Conservation (phyloP, 30 jellyfish, hydroid and myxozoan genomes). For the Clytia hemisphaerica region DNA sequence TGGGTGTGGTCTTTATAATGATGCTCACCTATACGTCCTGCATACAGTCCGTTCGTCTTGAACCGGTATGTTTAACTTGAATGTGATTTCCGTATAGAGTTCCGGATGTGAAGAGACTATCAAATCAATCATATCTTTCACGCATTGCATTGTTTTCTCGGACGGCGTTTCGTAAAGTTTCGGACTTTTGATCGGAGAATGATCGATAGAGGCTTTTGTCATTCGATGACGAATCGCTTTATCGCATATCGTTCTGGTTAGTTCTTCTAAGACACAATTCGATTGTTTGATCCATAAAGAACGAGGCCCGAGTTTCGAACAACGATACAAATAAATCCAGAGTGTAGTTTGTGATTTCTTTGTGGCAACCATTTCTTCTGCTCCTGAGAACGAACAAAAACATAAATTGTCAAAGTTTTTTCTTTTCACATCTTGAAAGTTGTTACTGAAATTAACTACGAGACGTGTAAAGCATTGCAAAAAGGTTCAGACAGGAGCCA, state of each 20-base stretch:
- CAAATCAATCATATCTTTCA: not conserved
- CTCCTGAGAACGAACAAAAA: no score
- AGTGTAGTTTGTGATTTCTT: not conserved
- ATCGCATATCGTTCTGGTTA: slow-evolving; percentile 1
- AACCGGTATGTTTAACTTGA: not conserved
- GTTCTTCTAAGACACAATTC: slow-evolving; percentile 1
- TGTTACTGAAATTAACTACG: no score
- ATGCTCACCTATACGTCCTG: slow-evolving; percentile 16
- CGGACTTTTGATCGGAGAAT: slow-evolving; percentile 22
- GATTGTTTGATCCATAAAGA: slow-evolving; percentile 15
- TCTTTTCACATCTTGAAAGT: no score
- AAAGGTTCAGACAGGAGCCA: no score
- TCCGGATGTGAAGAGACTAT: slow-evolving; percentile 19
- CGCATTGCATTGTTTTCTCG: not conserved
- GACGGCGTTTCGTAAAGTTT: slow-evolving; percentile 6
- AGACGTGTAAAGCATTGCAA: no score
- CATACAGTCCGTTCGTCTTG: slow-evolving; percentile 30
- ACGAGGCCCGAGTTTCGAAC: slow-evolving; percentile 14
- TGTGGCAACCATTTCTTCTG: no score
- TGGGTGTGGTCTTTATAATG: no score
- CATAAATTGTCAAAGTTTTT: no score
- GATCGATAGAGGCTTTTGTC: slow-evolving; percentile 4
- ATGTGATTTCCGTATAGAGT: slow-evolving; percentile 6
- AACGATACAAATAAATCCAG: slow-evolving; percentile 11
- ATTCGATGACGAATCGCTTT: slow-evolving; percentile 23